Evolutionary conservation across 2,113 vertebrate genomes (phyloP), one percentile per base, ranked within the genome.

Genomic region (Leucoraja erinaceus): DNA sequence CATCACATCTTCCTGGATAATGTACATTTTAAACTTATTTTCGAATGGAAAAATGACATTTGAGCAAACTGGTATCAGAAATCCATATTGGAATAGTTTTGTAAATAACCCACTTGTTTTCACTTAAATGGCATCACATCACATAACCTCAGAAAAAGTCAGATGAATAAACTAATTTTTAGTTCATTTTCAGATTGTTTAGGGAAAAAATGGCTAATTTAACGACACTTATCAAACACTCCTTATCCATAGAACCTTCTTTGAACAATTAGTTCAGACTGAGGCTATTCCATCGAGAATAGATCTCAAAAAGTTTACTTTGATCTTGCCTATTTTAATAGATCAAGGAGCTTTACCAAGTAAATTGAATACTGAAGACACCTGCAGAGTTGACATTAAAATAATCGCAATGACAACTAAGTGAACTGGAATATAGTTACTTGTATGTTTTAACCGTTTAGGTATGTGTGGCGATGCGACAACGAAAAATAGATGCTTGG

Each of bases 331-430:
- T 54, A 74, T 91, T 91, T 91, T 31, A 72, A 91, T 91, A 72
- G n/a, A 91, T 91, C 72, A 91, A 90, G 66, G 38, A 91, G 90
- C 16, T 91, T 91, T 91, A 63, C 70, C 33, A 91, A 91, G 54
- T 72, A 72, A 70, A 91, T 91, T 72, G 59, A 90, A 18, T 70
- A 38, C 66, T 90, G 90, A 91, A 72, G 9, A 22, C 31, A 72
- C 66, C 90, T 63, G 38, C 90, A 91, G 33, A 91, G 66, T 4
- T 91, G 22, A 91, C 33, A 72, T 91, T 91, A 70, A 91, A 70
- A 91, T 72, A 91, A 74, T 31, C 2, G 59, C 31, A 91, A 72
- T 91, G 90, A 20, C 38, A 70, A 72, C 66, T 47, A 91, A 70
- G 47, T 91, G 68, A 72, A 91, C 22, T 74, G 31, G 22, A 91